These are phyloP conservation scores for Chaetodon trifascialis DNA, from an alignment of 2,113 vertebrate species.

Conservation along the genomic window DNA sequence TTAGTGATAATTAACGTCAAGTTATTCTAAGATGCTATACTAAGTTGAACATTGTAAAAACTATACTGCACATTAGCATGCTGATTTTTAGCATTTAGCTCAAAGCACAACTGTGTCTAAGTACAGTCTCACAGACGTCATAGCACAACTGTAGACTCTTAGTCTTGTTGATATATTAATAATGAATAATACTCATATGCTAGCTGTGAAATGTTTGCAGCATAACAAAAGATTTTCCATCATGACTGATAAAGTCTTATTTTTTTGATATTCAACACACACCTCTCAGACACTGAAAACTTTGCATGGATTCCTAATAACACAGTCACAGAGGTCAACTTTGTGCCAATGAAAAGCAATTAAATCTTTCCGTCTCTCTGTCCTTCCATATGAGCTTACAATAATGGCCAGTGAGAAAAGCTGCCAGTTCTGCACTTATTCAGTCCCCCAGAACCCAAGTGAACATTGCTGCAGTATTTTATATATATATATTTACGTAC, in stretches of 20 bases:
- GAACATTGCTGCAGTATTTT: background rate
- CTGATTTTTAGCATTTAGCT: background rate
- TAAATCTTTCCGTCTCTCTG: background rate
- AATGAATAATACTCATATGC: background rate
- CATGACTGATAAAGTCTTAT: background rate
- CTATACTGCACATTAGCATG: background rate
- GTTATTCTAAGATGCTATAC: background rate
- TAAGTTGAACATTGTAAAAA: background rate
- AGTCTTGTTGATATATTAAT: too few relatives aligned
- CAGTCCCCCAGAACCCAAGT: background rate
- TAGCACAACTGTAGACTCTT: background rate
- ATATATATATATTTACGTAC: background rate
- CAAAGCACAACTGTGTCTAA: background rate
- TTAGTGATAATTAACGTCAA: too few relatives aligned
- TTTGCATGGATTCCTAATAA: background rate
- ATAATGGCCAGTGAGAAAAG: background rate
- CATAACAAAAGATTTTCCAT: background rate
- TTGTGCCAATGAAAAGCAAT: background rate
- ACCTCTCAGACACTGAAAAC: background rate
- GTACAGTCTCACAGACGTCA: background rate
- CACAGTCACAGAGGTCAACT: background rate
- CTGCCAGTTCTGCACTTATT: background rate
- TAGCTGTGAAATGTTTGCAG: background rate
- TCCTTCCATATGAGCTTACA: background rate
- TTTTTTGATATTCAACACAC: background rate